These are phyloP conservation scores for Dicrurus megarhynchus DNA, from an alignment of 2,113 vertebrate species.

Conservation along the genomic window DNA sequence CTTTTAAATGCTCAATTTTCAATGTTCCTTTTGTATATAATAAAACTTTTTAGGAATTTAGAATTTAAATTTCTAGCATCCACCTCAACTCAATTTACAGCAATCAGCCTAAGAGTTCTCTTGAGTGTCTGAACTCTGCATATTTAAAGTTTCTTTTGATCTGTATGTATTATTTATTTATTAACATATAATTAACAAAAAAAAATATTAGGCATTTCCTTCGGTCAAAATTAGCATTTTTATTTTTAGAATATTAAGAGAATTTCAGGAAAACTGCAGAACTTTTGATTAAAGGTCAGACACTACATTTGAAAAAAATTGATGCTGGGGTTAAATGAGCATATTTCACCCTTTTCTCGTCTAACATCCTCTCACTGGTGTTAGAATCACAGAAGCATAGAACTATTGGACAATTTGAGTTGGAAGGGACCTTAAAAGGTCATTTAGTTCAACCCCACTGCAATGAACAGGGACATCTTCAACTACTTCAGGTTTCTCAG, in stretches of 20 bases:
- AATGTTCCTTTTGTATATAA: not conserved
- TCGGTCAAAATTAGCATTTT: not conserved
- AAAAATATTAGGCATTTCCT: not conserved
- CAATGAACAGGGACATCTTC: not conserved
- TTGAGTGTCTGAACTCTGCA: not conserved
- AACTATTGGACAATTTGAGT: not conserved
- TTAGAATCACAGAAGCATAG: not conserved
- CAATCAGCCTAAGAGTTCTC: not conserved
- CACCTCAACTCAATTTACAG: not conserved
- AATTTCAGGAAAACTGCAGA: not conserved
- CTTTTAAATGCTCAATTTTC: not conserved
- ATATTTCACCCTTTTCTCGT: not conserved
- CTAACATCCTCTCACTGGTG: not conserved
- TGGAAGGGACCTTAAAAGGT: not conserved
- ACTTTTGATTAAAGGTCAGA: not conserved
- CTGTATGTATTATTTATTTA: not conserved
- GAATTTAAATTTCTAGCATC: not conserved
- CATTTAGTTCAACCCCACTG: not conserved
- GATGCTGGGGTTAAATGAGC: not conserved
- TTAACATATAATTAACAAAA: not conserved
- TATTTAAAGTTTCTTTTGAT: not conserved
- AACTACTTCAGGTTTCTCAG: not conserved
- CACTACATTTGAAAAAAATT: not conserved
- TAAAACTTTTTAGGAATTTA: not conserved
- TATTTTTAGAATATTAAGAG: not conserved